These are phyloP conservation scores for Dolichallabes microphthalmus DNA, from an alignment of 2,113 vertebrate genomes.

Conservation along the genomic window DNA sequence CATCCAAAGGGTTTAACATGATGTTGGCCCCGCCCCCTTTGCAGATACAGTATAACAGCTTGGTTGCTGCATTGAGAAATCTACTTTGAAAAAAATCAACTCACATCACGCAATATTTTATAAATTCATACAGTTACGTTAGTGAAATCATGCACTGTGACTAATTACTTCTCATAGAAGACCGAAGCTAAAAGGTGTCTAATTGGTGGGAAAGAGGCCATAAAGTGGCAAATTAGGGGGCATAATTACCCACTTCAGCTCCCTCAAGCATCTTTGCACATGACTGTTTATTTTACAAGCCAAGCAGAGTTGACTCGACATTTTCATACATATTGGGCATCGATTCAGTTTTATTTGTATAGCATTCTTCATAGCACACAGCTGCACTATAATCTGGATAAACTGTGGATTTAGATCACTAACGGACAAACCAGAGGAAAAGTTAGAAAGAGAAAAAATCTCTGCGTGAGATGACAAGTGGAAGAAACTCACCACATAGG, in stretches of 20 bases:
- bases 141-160: neutral
- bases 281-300: constrained; percentile 31
- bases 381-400: neutral
- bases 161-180: constrained; percentile 18
- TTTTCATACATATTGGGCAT: neutral
- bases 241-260: constrained; percentile 31
- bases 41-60: no score
- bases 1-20: no score
- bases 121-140: neutral
- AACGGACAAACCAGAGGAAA: neutral
- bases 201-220: constrained; percentile 20
- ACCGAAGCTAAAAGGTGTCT: constrained; percentile 17
- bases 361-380: neutral
- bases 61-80: neutral
- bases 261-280: constrained; percentile 28
- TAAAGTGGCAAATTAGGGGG: constrained; percentile 33
- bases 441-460: neutral
- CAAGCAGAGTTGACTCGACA: neutral
- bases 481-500: neutral
- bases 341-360: neutral
- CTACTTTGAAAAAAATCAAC: neutral
- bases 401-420: neutral
- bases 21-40: no score
- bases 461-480: neutral
- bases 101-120: neutral